A percentile compares a stretch with the other conserved stretches of the same genome.
Conservation (phyloP, 2,888 invertebrate species). For the Drosophila neutralis region DNA sequence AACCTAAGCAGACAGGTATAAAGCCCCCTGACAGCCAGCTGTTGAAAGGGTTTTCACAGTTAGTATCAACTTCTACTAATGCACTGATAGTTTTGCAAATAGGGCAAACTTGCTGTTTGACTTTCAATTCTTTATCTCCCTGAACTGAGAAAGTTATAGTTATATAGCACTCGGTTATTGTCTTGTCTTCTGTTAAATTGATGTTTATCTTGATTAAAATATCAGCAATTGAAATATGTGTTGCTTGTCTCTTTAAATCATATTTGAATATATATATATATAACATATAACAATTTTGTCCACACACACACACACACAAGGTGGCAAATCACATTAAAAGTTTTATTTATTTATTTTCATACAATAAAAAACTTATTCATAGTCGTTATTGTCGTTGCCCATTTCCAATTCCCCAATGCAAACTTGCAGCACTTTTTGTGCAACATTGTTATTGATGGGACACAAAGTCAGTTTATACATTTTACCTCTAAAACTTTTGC, state of each 20-base stretch:
- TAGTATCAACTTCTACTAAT: too few relatives aligned
- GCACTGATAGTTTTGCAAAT: too few relatives aligned
- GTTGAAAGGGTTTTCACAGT: too few relatives aligned
- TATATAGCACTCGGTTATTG: too few relatives aligned
- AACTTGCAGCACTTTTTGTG: background rate
- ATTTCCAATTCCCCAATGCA: constrained; percentile 7
- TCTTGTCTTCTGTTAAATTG: too few relatives aligned
- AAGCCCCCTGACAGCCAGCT: too few relatives aligned
- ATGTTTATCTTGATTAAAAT: background rate
- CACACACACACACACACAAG: background rate
- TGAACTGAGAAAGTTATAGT: too few relatives aligned
- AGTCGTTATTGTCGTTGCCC: constrained; percentile 8
- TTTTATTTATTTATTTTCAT: background rate
- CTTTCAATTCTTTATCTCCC: too few relatives aligned
- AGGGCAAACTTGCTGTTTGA: too few relatives aligned
- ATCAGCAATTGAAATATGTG: background rate
- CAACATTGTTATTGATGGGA: constrained; percentile 30
- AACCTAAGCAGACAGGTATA: too few relatives aligned
- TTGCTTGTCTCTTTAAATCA: background rate
- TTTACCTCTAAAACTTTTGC: constrained; percentile 40
- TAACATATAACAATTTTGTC: background rate
- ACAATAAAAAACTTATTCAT: too few relatives aligned
- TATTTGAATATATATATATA: background rate
- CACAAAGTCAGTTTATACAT: constrained; percentile 37
- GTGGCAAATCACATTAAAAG: background rate